These are phyloP conservation scores for Anguilla marmorata DNA, from an alignment of 2,797 vertebrate species.

Conservation along the genomic window DNA sequence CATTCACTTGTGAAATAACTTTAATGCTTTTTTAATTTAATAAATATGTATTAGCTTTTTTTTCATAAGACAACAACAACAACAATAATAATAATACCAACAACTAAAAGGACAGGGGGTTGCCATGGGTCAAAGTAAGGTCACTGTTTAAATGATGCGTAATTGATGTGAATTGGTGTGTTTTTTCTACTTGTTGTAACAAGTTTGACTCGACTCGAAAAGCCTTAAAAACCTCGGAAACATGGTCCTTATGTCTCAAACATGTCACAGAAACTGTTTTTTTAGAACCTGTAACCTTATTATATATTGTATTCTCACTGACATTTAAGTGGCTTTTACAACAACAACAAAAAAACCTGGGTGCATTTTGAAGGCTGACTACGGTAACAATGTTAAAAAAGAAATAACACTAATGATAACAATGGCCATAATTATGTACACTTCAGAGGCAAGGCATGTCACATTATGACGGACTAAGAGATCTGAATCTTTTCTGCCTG, in stretches of 20 bases:
- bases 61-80: too few species aligned
- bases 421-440: neutral
- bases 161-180: neutral
- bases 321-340: neutral
- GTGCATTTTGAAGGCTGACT: neutral
- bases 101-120: neutral
- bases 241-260: neutral
- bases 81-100: too few species aligned
- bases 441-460: slow-evolving; percentile 8
- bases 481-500: slow-evolving; percentile 9
- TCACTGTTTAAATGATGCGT: neutral
- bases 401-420: slow-evolving; percentile 19
- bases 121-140: neutral
- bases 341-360: neutral
- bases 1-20: neutral
- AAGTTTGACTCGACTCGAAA: neutral
- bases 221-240: neutral
- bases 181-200: neutral
- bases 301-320: neutral
- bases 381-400: neutral
- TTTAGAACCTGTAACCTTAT: neutral
- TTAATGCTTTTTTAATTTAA: neutral
- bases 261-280: neutral
- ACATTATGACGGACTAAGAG: slow-evolving; percentile 7
- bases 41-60: too few species aligned